These are phyloP conservation scores for Nothocercus nigrocapillus DNA, from an alignment of 2,113 vertebrate genomes.

Conservation along the genomic window DNA sequence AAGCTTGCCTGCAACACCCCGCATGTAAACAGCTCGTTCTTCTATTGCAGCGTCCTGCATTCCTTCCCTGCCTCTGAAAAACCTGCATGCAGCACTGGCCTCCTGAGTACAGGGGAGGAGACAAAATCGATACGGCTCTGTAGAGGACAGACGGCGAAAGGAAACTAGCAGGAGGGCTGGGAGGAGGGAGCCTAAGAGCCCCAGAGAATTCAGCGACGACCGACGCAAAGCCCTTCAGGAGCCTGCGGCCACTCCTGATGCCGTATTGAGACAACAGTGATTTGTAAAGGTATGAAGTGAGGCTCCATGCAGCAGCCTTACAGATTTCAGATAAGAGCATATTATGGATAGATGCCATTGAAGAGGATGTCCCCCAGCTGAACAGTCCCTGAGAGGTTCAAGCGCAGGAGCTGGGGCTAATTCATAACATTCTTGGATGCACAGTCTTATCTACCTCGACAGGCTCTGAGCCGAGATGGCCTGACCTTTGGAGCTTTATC, in stretches of 20 bases:
- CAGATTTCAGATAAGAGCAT: not conserved
- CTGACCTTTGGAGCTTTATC: conserved; percentile 71
- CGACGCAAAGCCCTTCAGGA: not conserved
- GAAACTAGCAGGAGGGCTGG: not conserved
- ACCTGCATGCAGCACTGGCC: not conserved
- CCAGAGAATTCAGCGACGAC: rapidly evolving
- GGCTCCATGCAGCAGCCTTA: not conserved
- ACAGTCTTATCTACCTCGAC: conserved; percentile 59
- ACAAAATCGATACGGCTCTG: not conserved
- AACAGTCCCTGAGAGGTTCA: conserved; percentile 10
- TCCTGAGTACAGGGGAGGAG: not conserved
- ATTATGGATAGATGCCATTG: not conserved
- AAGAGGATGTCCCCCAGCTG: conserved; percentile 11
- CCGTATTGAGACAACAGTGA: not conserved
- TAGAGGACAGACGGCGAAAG: not conserved
- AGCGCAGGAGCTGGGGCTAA: conserved; percentile 7
- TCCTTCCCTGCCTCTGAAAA: too few species aligned
- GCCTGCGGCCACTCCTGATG: not conserved
- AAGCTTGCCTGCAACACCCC: not conserved
- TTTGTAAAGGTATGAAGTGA: not conserved
- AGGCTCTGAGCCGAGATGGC: conserved; percentile 37
- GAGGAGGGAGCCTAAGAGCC: not conserved
- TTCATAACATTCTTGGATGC: conserved; percentile 40
- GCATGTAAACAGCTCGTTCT: not conserved
- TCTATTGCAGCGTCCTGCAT: rapidly evolving